A percentile compares a stretch with the other conserved stretches of the same genome.
Conservation (phyloP, 2,797 vertebrate genomes). For the Pygocentrus nattereri region DNA sequence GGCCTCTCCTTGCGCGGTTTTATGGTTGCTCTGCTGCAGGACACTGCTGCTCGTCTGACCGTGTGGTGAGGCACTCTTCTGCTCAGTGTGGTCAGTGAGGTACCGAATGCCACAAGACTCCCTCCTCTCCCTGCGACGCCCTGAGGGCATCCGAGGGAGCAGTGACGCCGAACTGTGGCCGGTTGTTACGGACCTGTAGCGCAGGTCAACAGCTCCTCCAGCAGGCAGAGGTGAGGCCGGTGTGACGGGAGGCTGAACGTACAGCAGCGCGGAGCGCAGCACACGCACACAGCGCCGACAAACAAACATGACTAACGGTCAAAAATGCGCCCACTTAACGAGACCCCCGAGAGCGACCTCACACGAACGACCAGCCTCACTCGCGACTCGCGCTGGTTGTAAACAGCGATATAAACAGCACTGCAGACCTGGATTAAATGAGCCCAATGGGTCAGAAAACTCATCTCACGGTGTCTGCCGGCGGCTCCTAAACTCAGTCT, state of each 20-base stretch:
- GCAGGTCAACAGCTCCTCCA: neutral
- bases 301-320: conserved; percentile 51
- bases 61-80: conserved; percentile 2
- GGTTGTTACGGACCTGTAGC: neutral
- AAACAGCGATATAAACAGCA: neutral
- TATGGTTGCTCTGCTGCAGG: neutral
- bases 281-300: conserved; percentile 68
- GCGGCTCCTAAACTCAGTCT: neutral
- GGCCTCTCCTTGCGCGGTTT: neutral
- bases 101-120: neutral
- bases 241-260: conserved; percentile 1
- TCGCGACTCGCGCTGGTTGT: neutral
- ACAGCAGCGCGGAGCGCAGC: conserved; percentile 53
- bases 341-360: neutral
- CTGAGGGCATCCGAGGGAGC: neutral
- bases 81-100: conserved; percentile 19
- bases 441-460: too few species aligned
- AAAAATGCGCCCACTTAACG: neutral
- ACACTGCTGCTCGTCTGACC: conserved; percentile 40
- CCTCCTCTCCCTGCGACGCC: neutral
- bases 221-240: neutral
- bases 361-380: neutral
- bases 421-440: too few species aligned
- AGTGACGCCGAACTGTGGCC: neutral
- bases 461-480: too few species aligned